These are phyloP conservation scores for Neosilurus hyrtlii DNA, from an alignment of 2,797 vertebrate genomes.

Conservation along the genomic window DNA sequence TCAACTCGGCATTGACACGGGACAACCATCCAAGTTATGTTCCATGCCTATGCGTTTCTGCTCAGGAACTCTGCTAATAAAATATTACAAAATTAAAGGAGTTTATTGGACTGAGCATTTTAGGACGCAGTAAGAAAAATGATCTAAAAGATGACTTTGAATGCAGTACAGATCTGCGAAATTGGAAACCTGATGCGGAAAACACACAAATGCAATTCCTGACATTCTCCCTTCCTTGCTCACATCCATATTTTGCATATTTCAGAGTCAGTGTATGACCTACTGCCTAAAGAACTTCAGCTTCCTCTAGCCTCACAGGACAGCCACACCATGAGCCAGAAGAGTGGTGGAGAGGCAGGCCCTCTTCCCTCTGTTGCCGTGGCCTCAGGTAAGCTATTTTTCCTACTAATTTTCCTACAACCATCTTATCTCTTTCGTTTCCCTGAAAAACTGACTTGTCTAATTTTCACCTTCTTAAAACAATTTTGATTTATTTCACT, in stretches of 20 bases:
- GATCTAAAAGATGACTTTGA: background rate
- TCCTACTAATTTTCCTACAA: slow-evolving; percentile 58
- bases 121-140: background rate
- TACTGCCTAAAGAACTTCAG: slow-evolving; percentile 99
- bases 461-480: background rate
- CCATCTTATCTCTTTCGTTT: slow-evolving; percentile 68
- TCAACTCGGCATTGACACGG: too few species aligned
- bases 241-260: slow-evolving; percentile 24
- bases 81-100: background rate
- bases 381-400: slow-evolving; percentile 89
- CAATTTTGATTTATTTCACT: slow-evolving; percentile 9
- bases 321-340: slow-evolving; percentile 96
- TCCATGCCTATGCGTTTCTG: too few species aligned
- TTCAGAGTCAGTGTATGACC: slow-evolving; percentile 99
- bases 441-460: slow-evolving; percentile 51
- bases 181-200: background rate
- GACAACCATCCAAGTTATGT: too few species aligned
- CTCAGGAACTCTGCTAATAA: background rate
- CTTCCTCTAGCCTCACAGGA: slow-evolving; percentile 87
- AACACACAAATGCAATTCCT: background rate
- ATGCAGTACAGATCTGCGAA: background rate
- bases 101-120: background rate
- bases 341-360: slow-evolving; percentile 95
- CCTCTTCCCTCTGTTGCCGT: slow-evolving; percentile 91
- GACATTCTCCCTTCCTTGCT: background rate